Evolutionary conservation across 2,888 invertebrate genomes (phyloP).

Genomic region (Catocala nupta): DNA sequence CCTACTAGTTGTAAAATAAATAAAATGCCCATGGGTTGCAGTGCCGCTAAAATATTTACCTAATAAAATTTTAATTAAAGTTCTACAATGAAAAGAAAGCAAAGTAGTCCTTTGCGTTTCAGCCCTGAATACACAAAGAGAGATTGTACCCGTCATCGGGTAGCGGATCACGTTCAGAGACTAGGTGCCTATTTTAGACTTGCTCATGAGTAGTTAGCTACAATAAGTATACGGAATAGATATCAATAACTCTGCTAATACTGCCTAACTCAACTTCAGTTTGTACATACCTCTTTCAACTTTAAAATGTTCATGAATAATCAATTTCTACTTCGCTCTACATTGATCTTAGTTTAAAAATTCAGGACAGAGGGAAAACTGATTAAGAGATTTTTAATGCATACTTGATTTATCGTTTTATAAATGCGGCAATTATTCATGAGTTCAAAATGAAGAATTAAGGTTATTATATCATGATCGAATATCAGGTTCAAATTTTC

Average conservation of each 20-base stretch:
- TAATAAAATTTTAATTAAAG: slow-evolving; percentile 51
- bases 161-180: slow-evolving; percentile 56
- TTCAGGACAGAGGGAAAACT: slow-evolving; percentile 52
- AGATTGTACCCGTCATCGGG: slow-evolving; percentile 48
- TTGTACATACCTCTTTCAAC: slow-evolving; percentile 52
- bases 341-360: slow-evolving; percentile 52
- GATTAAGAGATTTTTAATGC: slow-evolving; percentile 54
- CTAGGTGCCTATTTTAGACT: slow-evolving; percentile 37
- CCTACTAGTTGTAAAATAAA: slow-evolving; percentile 4
- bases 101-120: slow-evolving; percentile 45
- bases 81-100: slow-evolving; percentile 52
- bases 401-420: slow-evolving; percentile 40
- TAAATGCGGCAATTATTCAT: slow-evolving; percentile 24
- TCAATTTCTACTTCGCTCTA: slow-evolving; percentile 53
- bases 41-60: slow-evolving; percentile 20
- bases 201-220: slow-evolving; percentile 19
- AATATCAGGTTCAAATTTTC: slow-evolving; percentile 19
- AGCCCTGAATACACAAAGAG: slow-evolving; percentile 61
- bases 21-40: slow-evolving; percentile 9
- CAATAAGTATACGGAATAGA: slow-evolving; percentile 29
- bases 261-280: slow-evolving; percentile 30
- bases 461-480: slow-evolving; percentile 19
- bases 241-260: slow-evolving; percentile 32
- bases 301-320: slow-evolving; percentile 65
- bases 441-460: slow-evolving; percentile 29